These are phyloP conservation scores for Numida meleagris DNA, from an alignment of 2,113 vertebrate genomes.

Conservation along the genomic window DNA sequence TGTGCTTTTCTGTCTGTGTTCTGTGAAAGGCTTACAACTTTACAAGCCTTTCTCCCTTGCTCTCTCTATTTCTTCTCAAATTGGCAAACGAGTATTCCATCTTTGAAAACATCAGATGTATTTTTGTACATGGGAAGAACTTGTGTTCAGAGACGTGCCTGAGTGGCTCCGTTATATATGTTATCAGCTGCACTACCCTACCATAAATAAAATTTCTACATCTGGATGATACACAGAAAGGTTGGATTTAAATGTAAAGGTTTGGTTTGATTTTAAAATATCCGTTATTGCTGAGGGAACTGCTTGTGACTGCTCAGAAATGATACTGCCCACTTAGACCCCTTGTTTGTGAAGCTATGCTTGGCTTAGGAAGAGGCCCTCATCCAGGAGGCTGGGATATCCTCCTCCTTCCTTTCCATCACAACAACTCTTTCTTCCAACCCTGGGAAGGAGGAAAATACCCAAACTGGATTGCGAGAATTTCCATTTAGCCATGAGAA, in stretches of 20 bases:
- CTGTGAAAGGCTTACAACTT: not conserved
- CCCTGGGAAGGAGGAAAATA: not conserved
- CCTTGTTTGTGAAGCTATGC: not conserved
- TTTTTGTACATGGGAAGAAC: not conserved
- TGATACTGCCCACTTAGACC: not conserved
- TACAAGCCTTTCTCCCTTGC: not conserved
- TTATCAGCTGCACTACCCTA: not conserved
- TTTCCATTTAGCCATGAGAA: not conserved
- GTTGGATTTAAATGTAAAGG: not conserved
- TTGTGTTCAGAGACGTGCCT: not conserved
- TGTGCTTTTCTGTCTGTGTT: not conserved
- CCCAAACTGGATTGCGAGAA: not conserved
- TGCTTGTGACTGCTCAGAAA: not conserved
- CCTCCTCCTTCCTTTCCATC: not conserved
- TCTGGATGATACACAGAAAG: not conserved
- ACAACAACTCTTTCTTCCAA: not conserved
- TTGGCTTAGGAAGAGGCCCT: not conserved
- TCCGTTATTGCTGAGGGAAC: not conserved
- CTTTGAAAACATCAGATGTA: not conserved
- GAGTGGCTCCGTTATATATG: not conserved
- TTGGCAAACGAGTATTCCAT: slow-evolving; percentile 5
- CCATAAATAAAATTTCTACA: not conserved
- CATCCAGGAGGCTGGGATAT: not conserved
- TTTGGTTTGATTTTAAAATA: not conserved
- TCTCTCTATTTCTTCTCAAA: slow-evolving; percentile 27